Evolutionary conservation across 2,113 vertebrate species (phyloP).

Genomic region (Motacilla alba): DNA sequence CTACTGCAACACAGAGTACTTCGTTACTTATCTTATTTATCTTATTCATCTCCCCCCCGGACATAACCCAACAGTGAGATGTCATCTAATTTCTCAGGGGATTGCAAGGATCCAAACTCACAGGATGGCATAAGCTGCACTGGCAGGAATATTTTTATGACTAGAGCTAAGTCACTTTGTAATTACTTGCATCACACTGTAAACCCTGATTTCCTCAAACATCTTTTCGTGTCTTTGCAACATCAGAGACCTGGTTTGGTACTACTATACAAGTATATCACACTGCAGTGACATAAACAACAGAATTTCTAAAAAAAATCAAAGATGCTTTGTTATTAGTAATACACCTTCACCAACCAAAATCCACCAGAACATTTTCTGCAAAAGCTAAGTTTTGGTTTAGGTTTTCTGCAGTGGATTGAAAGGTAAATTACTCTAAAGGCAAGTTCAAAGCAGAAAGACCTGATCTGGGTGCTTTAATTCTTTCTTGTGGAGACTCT

Average conservation of each 20-base stretch:
- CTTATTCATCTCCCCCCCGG: too few species aligned
- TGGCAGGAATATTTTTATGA: neutral
- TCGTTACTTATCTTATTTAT: neutral
- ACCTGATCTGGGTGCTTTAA: neutral
- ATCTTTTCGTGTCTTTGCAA: neutral
- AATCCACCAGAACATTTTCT: neutral
- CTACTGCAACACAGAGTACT: neutral
- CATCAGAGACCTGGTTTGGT: neutral
- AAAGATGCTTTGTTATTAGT: neutral
- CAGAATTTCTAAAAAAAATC: neutral
- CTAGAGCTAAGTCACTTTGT: neutral
- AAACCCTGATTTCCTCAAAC: neutral
- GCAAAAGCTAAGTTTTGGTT: neutral
- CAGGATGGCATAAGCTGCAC: neutral
- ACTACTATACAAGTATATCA: neutral
- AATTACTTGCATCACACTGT: neutral
- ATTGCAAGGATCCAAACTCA: neutral
- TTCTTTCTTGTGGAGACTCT: neutral
- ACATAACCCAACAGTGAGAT: neutral
- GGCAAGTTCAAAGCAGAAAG: neutral
- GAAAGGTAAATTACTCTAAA: neutral
- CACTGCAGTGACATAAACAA: neutral
- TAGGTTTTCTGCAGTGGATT: neutral
- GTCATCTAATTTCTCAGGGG: neutral
- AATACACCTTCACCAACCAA: neutral